Conservation (phyloP, 2,888 invertebrate species). For the Entomobrya proxima region DNA sequence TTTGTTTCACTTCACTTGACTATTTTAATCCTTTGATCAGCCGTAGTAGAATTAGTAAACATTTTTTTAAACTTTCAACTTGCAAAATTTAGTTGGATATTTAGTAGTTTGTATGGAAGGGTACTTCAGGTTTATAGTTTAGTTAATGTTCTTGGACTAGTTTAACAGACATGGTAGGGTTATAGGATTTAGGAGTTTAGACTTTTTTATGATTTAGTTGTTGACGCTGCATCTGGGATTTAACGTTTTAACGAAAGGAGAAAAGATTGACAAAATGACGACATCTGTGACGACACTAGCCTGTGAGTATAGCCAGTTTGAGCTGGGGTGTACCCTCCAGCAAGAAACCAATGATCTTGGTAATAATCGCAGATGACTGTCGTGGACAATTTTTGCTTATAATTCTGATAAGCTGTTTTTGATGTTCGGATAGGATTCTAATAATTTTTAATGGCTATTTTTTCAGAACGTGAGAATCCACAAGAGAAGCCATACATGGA, state of each 20-base stretch:
- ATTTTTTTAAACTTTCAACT: not conserved
- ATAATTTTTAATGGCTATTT: too few relatives aligned
- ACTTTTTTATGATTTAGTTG: too few relatives aligned
- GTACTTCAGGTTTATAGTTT: too few relatives aligned
- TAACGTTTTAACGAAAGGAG: not conserved
- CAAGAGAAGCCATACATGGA: constrained; percentile 72
- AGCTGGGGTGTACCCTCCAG: not conserved
- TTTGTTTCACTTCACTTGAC: not conserved
- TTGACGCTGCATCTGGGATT: not conserved
- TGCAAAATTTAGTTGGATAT: not conserved
- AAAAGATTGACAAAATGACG: constrained; percentile 10
- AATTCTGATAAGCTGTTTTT: too few relatives aligned
- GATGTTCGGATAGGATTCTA: too few relatives aligned
- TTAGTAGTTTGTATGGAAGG: too few relatives aligned
- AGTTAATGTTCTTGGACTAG: too few relatives aligned
- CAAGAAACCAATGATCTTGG: not conserved
- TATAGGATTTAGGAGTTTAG: too few relatives aligned
- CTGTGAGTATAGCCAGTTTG: constrained; percentile 44
- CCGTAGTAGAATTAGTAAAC: not conserved
- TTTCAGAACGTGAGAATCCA: constrained; percentile 69
- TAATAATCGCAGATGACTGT: too few relatives aligned
- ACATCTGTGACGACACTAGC: constrained; percentile 45
- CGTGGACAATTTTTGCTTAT: too few relatives aligned
- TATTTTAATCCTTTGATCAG: not conserved
- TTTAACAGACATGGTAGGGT: too few relatives aligned